A percentile compares a stretch with the other conserved stretches of the same genome.
These are phyloP conservation scores for Cataglyphis albicans DNA, from an alignment of 2,888 invertebrate genomes.

Conservation along the genomic window DNA sequence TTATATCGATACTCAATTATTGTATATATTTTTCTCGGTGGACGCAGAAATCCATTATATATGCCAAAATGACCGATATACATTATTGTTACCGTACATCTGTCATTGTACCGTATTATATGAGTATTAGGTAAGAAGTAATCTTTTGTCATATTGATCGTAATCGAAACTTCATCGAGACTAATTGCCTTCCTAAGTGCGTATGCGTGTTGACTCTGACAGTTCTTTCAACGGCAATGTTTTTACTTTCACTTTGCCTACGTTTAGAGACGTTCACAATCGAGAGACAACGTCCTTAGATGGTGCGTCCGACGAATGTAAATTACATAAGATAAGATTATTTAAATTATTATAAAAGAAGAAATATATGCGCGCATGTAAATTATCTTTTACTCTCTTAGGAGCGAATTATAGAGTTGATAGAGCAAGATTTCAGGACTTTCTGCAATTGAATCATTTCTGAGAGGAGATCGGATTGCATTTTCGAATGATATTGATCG, in stretches of 20 bases:
- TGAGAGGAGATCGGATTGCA: neutral
- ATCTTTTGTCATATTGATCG: conserved; percentile 12
- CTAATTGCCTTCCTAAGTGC: neutral
- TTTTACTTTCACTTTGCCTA: neutral
- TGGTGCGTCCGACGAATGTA: neutral
- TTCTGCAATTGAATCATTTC: neutral
- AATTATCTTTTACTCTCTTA: neutral
- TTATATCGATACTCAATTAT: conserved; percentile 71
- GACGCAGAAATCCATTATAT: conserved; percentile 52
- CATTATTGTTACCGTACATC: conserved; percentile 34
- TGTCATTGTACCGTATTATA: neutral
- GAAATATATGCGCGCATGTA: neutral
- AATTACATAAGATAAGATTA: neutral
- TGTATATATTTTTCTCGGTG: conserved; percentile 65
- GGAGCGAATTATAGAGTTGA: neutral
- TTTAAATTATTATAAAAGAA: neutral
- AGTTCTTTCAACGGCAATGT: neutral
- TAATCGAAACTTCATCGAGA: conserved; percentile 9
- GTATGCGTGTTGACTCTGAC: neutral
- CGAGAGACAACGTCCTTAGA: neutral
- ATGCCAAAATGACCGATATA: conserved; percentile 48
- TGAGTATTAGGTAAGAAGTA: neutral
- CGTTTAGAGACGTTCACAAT: neutral
- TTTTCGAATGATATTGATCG: conserved; percentile 28
- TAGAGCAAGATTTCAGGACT: neutral